phyloP scores from a whole-genome alignment of 2,888 invertebrate species.

The Eurois occulta region DNA sequence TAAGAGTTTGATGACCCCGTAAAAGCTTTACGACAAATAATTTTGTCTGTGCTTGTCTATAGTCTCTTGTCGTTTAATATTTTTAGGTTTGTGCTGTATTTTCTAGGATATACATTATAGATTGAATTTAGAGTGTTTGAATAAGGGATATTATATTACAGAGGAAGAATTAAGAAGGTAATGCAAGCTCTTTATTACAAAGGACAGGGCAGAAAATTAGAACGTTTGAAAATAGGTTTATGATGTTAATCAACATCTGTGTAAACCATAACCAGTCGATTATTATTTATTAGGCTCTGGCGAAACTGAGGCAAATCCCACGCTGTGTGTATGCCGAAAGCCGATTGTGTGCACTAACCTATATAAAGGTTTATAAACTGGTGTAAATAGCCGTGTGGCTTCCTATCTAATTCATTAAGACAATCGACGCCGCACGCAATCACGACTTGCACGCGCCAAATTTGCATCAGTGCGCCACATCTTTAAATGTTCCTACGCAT shows the following conservation, averaged over 20 bases:
- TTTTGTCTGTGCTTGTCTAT: constrained; percentile 46
- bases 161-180: neutral
- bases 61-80: constrained; percentile 45
- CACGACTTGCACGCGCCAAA: too few relatives aligned
- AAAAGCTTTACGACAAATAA: constrained; percentile 69
- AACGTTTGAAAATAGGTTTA: neutral
- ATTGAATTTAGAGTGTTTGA: neutral
- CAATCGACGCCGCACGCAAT: neutral
- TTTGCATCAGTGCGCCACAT: neutral
- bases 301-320: neutral
- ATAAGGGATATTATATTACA: neutral
- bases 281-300: neutral
- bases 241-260: neutral
- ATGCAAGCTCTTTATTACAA: neutral
- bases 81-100: constrained; percentile 7
- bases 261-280: neutral
- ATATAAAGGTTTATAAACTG: neutral
- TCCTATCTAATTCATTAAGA: neutral
- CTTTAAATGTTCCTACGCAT: neutral
- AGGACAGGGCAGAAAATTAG: neutral
- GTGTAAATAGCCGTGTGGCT: neutral
- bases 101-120: neutral
- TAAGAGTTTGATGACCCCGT: constrained; percentile 66
- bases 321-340: neutral
- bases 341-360: neutral